Conservation (phyloP, 2,797 vertebrate genomes). For the Cirrhinus molitorella region DNA sequence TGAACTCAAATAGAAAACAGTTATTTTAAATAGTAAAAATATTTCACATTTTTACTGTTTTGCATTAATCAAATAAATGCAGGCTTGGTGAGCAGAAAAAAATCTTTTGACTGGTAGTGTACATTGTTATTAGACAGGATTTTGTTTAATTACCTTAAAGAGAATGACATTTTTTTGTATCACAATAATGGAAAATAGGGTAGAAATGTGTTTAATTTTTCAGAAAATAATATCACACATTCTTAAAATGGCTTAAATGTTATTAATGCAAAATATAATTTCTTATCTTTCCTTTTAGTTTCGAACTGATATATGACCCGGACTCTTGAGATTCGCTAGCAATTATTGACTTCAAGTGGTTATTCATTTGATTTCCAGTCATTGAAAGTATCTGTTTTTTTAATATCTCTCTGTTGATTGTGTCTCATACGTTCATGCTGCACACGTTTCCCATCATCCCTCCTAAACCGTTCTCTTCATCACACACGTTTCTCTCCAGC, state of each 20-base stretch:
- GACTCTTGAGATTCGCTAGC: neutral
- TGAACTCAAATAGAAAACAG: no score
- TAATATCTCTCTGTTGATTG: neutral
- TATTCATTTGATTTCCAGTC: neutral
- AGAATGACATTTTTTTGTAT: neutral
- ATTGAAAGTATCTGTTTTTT: neutral
- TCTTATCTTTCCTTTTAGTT: neutral
- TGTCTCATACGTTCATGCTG: constrained; percentile 56
- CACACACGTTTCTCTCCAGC: constrained; percentile 64
- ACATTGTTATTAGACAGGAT: neutral
- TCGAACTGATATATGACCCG: constrained; percentile 4
- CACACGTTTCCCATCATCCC: constrained; percentile 57
- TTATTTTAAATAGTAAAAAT: no score
- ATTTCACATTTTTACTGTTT: no score
- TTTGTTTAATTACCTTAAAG: neutral
- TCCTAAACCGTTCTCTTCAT: constrained; percentile 44
- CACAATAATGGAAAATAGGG: neutral
- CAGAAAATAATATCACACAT: neutral
- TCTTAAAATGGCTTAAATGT: neutral
- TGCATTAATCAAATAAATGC: no score
- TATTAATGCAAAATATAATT: neutral
- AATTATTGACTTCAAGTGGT: neutral
- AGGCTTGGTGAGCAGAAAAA: no score
- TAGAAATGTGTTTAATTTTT: neutral
- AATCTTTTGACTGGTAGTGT: neutral